Evolutionary conservation across 2,797 vertebrate genomes (phyloP).

Genomic region (Phoebastria nigripes): DNA sequence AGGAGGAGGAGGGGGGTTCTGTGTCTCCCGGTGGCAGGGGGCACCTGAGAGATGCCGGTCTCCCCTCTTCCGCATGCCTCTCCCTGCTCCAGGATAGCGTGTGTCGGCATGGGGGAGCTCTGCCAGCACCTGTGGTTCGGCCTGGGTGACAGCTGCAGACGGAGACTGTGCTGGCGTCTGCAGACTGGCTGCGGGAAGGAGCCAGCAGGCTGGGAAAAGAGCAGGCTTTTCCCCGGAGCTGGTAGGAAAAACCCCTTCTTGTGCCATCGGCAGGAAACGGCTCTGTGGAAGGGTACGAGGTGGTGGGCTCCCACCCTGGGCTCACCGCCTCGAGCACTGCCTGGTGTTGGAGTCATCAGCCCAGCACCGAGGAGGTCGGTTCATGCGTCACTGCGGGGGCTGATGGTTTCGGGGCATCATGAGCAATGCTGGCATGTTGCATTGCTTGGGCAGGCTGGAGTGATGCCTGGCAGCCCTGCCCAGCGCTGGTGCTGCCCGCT

Average conservation of each 20-base stretch:
- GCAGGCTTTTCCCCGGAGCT: not conserved
- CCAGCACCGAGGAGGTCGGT: not conserved
- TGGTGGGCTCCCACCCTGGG: not conserved
- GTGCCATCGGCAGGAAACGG: not conserved
- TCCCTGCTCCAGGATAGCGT: not conserved
- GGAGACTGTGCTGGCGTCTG: not conserved
- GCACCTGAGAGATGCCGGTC: not conserved
- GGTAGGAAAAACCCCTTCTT: not conserved
- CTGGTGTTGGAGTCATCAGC: fast-evolving
- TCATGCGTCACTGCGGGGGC: fast-evolving
- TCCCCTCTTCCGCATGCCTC: fast-evolving
- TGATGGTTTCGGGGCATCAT: fast-evolving
- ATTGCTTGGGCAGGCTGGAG: not conserved
- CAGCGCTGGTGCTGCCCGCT: not conserved
- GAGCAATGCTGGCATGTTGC: not conserved
- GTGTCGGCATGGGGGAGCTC: fast-evolving
- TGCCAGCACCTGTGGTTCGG: not conserved
- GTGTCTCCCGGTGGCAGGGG: not conserved
- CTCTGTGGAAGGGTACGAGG: fast-evolving
- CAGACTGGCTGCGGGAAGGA: not conserved
- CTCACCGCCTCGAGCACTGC: not conserved
- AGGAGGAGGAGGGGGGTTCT: not conserved
- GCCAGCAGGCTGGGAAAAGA: not conserved
- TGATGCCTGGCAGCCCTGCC: not conserved
- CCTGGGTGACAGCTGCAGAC: not conserved